A percentile compares a stretch with the other conserved stretches of the same genome.
Evolutionary conservation across 2,888 invertebrate genomes (phyloP).

Genomic region (Stenoptilia bipunctidactyla): DNA sequence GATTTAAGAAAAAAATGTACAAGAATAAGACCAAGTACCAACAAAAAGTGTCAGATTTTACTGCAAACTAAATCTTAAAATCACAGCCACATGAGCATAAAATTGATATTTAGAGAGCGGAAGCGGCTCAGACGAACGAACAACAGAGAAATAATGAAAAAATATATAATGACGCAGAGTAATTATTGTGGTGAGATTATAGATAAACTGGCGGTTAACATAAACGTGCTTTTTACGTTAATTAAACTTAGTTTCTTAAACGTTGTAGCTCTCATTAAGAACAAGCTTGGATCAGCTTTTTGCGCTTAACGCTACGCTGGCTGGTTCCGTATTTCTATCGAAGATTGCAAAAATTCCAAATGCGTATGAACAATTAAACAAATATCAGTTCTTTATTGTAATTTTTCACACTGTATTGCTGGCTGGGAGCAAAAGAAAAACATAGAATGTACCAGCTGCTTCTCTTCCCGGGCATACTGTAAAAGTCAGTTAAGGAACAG

Average conservation of each 20-base stretch:
- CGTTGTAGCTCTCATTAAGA: conserved; percentile 55
- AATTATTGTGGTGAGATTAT: conserved; percentile 56
- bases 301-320: conserved; percentile 17
- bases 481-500: no score
- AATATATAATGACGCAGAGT: conserved; percentile 64
- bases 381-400: no score
- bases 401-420: no score
- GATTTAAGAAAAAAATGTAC: no score
- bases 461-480: no score
- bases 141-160: conserved; percentile 22
- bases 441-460: no score
- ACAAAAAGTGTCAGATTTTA: no score
- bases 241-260: conserved; percentile 67
- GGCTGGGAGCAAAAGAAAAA: no score
- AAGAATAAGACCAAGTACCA: no score
- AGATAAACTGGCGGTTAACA: conserved; percentile 57
- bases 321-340: conserved; percentile 34
- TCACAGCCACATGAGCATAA: conserved; percentile 48
- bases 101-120: conserved; percentile 55
- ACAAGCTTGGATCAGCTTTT: neutral
- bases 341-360: no score
- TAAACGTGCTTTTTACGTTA: conserved; percentile 69
- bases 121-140: conserved; percentile 44
- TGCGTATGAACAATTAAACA: no score
- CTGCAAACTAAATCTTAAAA: no score